phyloP scores from a whole-genome alignment of 2,113 vertebrate genomes.

The Zosterops pallidus region DNA sequence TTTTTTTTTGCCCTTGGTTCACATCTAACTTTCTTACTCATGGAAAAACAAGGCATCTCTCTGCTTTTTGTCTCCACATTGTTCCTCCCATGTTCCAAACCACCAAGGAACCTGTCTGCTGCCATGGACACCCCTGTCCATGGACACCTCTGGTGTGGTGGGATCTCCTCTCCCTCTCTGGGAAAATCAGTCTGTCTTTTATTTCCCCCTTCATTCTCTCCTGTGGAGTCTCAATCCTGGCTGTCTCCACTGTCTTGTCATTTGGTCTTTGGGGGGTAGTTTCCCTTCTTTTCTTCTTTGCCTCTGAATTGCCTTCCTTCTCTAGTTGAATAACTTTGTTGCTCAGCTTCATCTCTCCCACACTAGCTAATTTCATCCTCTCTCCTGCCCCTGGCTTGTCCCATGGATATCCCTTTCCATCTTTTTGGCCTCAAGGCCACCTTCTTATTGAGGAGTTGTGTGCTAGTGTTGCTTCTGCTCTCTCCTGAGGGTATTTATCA shows the following conservation, averaged over 20 bases:
- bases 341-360: not conserved
- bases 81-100: not conserved
- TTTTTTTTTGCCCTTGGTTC: not conserved
- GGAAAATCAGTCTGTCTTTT: not conserved
- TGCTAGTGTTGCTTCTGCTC: not conserved
- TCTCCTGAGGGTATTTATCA: not conserved
- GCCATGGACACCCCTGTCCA: not conserved
- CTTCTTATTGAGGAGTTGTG: not conserved
- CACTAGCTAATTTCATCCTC: not conserved
- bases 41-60: not conserved
- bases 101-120: not conserved
- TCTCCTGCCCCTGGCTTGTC: not conserved
- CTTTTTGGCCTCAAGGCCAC: not conserved
- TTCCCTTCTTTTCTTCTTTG: constrained; percentile 50
- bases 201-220: not conserved
- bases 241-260: not conserved
- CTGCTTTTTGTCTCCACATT: not conserved
- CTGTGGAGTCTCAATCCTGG: not conserved
- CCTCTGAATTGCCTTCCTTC: not conserved
- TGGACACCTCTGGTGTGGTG: not conserved
- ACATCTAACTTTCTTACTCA: not conserved
- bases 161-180: not conserved
- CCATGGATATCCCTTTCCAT: not conserved
- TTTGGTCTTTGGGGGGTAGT: constrained; percentile 10
- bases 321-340: not conserved